Base-by-base conservation (phyloP, 2,888 invertebrate species). In the Drosophila setosimentum region DNA sequence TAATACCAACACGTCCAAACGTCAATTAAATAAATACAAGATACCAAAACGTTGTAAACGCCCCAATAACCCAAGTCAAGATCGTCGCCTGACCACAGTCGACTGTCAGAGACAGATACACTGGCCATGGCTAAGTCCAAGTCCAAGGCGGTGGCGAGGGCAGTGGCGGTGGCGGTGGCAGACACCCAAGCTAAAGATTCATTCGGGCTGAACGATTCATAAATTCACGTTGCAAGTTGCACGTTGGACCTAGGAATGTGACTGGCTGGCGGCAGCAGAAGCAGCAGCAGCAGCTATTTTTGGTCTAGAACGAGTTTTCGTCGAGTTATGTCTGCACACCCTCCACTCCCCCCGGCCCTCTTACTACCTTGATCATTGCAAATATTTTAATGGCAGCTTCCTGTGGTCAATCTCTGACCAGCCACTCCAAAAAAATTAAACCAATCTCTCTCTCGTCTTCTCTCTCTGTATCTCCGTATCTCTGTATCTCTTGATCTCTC, bases 11-110 rank as follows among this genome's bases (percentile, higher is more conserved):
- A 88, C 87, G 90, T 87, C 80, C 82, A 86, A 86, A 87, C 87
- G 87, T 87, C 87, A 87, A 87, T 87, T 87, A 87, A 87, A 88
- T 87, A 87, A 83, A 83, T 90, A 87, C 90, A 87, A 87, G 87
- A 87, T 87, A 86, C 87, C 87, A 87, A 87, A 86, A 87, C 90
- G 89, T 86, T 86, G 86, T 86, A 86, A 90, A 88, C 86, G 86
- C 88, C 88, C 79, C 71, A 60, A 80, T 75, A 80, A 68, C 63
- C 55, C 66, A 79, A 55, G 55, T 24, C 50, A 42, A 78, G 65
- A 61, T 63, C 78, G 63, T 69, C 64, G 70, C 60, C 59, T 60
- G 55, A 54, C 68, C 49, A 37, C 35, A 71, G 33, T 54, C 40
- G n/a, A 53, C 37, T 40, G 27, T 37, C 37, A 50, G 24, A 11